Evolutionary conservation across 2,888 invertebrate species (phyloP), one percentile per base, ranked within the genome.

Genomic region (Harpalus rubripes): DNA sequence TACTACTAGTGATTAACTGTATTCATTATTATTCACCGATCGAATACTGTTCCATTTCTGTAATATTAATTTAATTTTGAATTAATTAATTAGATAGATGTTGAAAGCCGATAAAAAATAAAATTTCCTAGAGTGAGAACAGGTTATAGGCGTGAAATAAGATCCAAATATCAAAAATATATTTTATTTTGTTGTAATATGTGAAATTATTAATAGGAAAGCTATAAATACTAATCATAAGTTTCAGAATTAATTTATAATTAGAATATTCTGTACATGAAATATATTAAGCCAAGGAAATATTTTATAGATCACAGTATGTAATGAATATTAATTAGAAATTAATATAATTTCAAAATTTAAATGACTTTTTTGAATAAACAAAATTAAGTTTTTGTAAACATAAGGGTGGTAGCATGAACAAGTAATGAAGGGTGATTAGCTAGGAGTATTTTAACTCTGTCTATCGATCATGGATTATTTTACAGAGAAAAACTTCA

Each of bases 1-100:
- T 63, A 26, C 18, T 18, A 18, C 68, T 15, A 52, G 41, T 74
- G 72, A 74, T 74, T 74, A 44, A 74, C 72, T 44, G 18, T 74
- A 44, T 44, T 74, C 41, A 52, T 74, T 74, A 74, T 74, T 44
- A 74, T 74, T 74, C 72, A 10, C 44, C 16, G 72, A 74, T 44
- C 72, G 72, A 74, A 74, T 44, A 74, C 72, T 74, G 72, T 44
- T 74, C 72, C 18, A 41, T 44, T 74, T 74, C 72, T 74, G 44
- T 44, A 16, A 74, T 74, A 74, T 74, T 74, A 74, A 74, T 74
- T 74, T 74, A 74, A 74, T 74, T 74, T 74, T 41, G 72, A 18
- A 52, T 74, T 74, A 74, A 44, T 74, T 74, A 74, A 74, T 74
- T 74, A 74, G 44, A 12, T 44, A 74, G 44, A 74, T 74, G 72